Evolutionary conservation across 2,113 vertebrate genomes (phyloP), one percentile per base, ranked within the genome.

Genomic region (Pseudopipra pipra): DNA sequence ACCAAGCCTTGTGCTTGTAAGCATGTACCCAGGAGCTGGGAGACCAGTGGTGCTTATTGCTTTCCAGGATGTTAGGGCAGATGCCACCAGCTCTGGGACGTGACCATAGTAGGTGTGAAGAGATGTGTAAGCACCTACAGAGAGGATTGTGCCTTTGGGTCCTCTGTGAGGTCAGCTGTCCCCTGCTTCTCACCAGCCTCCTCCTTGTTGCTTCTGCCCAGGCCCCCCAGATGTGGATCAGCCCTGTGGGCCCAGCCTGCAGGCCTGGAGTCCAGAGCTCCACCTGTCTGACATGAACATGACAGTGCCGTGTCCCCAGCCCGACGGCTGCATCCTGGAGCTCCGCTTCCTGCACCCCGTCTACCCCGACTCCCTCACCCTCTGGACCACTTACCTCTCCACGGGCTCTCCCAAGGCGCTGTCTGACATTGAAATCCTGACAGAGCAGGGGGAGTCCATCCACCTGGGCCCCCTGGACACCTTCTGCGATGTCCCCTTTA

Each of bases 201-300:
- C 17, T 67, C 33, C 37, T 77, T 1, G 1, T 90, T 10, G 52
- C 33, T 41, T 31, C 43, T 85, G 24, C 59, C 27, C 91, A 99
- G 99, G 99, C 11, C 98, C 99, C 18, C 99, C 99, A 0, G 99
- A 99, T 4, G 99, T 99, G 85, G 98, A 99, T 71, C 99, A 99
- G 95, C 98, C 99, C 9, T 99, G 99, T 30, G 99, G 99, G 87
- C 99, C 99, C 27, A 99, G 99, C 59, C 97, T 99, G 80, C 99
- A 99, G 95, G 98, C 99, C 30, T 99, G 99, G 99, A 99, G 99
- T 79, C 99, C 99, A 0, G 99, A 99, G 93, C 98, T 99, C 12
- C 99, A 99, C 93, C 95, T 99, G 12, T 99, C 99, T 27, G 98
- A 99, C 74, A 98, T 98, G 89, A 99, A 99, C 78, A 98, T 99